Evolutionary conservation across 2,888 invertebrate genomes (phyloP).

Genomic region (Atherix ibis): DNA sequence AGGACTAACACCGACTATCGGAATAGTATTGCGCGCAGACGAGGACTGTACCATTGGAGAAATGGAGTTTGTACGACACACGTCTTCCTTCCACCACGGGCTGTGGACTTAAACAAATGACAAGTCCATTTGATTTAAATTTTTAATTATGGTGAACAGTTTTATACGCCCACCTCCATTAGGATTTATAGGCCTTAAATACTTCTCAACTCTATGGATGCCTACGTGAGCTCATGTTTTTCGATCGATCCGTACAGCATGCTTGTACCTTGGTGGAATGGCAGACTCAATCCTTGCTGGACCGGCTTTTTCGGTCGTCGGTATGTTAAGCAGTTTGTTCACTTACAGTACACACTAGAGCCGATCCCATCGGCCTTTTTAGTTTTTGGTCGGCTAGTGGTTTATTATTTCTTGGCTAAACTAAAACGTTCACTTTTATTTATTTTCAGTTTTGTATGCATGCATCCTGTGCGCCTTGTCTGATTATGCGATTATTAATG

Average conservation of each 20-base stretch:
- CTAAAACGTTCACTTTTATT: too few species aligned
- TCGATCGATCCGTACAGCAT: neutral
- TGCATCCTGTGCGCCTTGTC: slow-evolving; percentile 17
- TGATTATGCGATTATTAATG: slow-evolving; percentile 19
- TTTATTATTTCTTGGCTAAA: too few species aligned
- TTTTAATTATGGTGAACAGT: slow-evolving; percentile 19
- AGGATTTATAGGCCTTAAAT: slow-evolving; percentile 17
- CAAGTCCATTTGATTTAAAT: slow-evolving; percentile 19
- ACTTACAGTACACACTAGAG: too few species aligned
- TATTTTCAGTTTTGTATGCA: too few species aligned
- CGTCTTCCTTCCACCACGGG: slow-evolving; percentile 3
- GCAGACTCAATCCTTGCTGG: too few species aligned
- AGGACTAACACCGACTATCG: too few species aligned
- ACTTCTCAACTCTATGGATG: slow-evolving; percentile 3
- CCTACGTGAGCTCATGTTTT: slow-evolving; percentile 7
- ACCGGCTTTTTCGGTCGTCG: too few species aligned
- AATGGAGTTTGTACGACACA: slow-evolving; percentile 1
- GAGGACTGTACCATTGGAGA: too few species aligned
- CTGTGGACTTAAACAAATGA: slow-evolving; percentile 19
- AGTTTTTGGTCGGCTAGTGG: too few species aligned
- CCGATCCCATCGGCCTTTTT: too few species aligned
- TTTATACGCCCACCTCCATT: slow-evolving; percentile 18
- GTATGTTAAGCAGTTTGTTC: neutral
- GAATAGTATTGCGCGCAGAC: too few species aligned
- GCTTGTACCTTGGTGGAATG: neutral